Evolutionary conservation across 1,140 invertebrate genomes (phyloP), one percentile per base, ranked within the genome.

Genomic region (Aphaenogaster floridana): DNA sequence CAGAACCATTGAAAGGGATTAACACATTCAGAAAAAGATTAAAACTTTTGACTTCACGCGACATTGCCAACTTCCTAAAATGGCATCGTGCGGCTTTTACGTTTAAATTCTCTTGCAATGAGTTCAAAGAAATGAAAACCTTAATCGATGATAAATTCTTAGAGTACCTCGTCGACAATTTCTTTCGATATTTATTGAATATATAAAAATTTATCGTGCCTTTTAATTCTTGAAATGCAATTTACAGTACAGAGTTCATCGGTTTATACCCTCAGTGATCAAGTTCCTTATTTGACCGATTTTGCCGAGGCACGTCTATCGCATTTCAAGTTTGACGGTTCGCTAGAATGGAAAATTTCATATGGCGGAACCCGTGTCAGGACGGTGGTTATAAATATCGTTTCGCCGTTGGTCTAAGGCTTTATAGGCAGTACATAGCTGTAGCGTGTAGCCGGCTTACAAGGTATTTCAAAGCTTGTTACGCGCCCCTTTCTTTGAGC

Each of bases 391-490:
- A 84, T 84, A 84, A 84, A 84, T 84, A 84, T 84, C 80, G 80
- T 84, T 84, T 84, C 80, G 54, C 61, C 72, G 42, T 39, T 36
- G 68, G 68, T 50, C 54, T 45, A 50, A 50, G 80, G 80, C 80
- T 84, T 84, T 76, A 76, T 84, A 84, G 57, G 45, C 69, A 84
- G 80, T 84, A 76, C 76, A 74, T 81, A 81, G 69, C 80, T 76
- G 71, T 84, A 84, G 80, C 69, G 80, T 84, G 69, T 84, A 84
- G 80, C 80, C 80, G 80, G 80, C 80, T 84, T 84, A 81, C 61
- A 64, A 72, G 86, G 86, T 76, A 76, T 86, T 68, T 85, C 86
- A 83, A 86, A 78, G 83, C 87, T 88, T 68, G 87, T 76, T 85
- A 76, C 86, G 79, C 86, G 78, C 79, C 63, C 59, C 66, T 88